Conservation (phyloP, 2,113 vertebrate species). For the Megaleporinus macrocephalus region DNA sequence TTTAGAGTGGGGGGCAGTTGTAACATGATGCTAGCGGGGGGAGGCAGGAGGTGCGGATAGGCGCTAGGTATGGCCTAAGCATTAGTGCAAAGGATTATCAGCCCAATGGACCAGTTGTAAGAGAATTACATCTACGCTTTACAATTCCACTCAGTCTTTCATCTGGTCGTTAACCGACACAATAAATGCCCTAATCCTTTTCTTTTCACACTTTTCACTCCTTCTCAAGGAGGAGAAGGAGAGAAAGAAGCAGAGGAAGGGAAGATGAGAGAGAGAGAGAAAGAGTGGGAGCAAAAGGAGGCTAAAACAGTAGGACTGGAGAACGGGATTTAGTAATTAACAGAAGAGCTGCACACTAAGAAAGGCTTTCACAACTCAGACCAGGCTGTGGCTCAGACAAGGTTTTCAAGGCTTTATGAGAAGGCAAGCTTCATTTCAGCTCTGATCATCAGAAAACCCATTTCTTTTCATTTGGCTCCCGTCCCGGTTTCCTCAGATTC, state of each 20-base stretch:
- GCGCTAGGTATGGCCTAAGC: constrained; percentile 55
- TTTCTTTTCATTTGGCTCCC: not conserved
- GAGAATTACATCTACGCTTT: constrained; percentile 81
- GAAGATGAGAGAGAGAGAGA: constrained; percentile 15
- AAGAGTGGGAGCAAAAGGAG: constrained; percentile 40
- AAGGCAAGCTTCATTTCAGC: not conserved
- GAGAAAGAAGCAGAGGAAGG: constrained; percentile 20
- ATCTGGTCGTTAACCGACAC: constrained; percentile 78
- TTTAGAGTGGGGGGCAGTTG: constrained; percentile 63
- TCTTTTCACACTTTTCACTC: constrained; percentile 66
- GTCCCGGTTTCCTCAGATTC: not conserved
- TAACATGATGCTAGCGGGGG: constrained; percentile 69
- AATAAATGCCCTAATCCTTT: constrained; percentile 76
- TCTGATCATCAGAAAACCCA: not conserved
- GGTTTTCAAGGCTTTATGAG: not conserved
- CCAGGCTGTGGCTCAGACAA: not conserved
- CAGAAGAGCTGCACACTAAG: constrained; percentile 12
- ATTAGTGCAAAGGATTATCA: constrained; percentile 80
- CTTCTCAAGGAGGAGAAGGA: constrained; percentile 26
- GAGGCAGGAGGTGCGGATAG: constrained; percentile 53
- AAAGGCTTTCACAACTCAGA: not conserved
- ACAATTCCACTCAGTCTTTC: constrained; percentile 78
- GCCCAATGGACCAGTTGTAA: constrained; percentile 78
- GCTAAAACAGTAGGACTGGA: constrained; percentile 15
- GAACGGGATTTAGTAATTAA: constrained; percentile 40